Percentiles rank a stretch among this genome's conserved stretches.
These are phyloP conservation scores for Homarus americanus DNA, from an alignment of 1,140 invertebrate species.

Conservation along the genomic window DNA sequence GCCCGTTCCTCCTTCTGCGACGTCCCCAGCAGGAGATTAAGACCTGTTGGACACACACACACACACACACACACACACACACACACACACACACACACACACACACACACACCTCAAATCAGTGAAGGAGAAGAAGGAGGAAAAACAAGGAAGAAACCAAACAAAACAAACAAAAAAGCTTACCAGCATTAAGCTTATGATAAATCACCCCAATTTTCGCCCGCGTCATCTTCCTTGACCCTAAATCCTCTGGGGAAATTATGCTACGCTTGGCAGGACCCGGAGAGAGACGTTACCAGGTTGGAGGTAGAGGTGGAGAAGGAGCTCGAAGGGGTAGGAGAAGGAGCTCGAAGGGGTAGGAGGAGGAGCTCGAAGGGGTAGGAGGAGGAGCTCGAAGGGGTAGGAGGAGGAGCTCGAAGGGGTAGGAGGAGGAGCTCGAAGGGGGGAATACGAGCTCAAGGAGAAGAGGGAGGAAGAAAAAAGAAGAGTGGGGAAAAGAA, in stretches of 20 bases:
- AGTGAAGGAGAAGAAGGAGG: background rate
- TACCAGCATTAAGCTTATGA: constrained; percentile 23
- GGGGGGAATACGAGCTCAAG: too few relatives aligned
- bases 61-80: constrained; percentile 18
- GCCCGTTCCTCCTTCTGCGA: background rate
- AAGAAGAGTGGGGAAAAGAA: background rate
- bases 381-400: background rate
- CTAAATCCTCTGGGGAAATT: constrained; percentile 58
- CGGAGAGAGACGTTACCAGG: constrained; percentile 26
- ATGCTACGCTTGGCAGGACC: constrained; percentile 43
- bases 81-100: background rate
- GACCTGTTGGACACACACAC: too few relatives aligned
- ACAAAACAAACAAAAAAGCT: too few relatives aligned
- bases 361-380: background rate
- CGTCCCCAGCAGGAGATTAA: too few relatives aligned
- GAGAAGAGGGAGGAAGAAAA: too few relatives aligned
- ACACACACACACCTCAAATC: background rate
- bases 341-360: background rate
- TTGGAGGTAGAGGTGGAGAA: background rate
- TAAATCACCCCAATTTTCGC: constrained; percentile 51
- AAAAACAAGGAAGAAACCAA: too few relatives aligned
- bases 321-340: background rate
- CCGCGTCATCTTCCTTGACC: constrained; percentile 49
- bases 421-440: too few relatives aligned
- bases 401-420: background rate